Evolutionary conservation across 2,113 vertebrate genomes (phyloP).

Genomic region (Phaetusa simplex): DNA sequence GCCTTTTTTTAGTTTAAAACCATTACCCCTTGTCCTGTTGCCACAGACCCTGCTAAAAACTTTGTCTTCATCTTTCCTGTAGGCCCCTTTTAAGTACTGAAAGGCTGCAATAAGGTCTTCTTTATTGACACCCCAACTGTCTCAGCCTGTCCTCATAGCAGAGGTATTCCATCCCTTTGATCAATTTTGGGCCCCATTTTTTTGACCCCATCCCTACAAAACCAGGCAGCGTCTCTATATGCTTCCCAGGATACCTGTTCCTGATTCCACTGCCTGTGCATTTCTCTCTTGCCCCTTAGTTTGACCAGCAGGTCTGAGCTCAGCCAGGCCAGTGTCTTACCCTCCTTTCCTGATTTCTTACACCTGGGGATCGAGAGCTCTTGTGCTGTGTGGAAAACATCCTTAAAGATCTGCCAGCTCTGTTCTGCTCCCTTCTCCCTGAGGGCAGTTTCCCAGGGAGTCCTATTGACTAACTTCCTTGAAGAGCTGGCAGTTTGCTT

Average conservation of each 20-base stretch:
- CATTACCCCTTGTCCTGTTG: neutral
- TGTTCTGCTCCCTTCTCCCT: neutral
- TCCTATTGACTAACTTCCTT: neutral
- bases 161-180: too few relatives aligned
- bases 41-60: neutral
- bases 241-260: neutral
- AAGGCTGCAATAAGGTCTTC: too few relatives aligned
- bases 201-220: too few relatives aligned
- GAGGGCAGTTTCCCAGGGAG: neutral
- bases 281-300: neutral
- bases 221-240: neutral
- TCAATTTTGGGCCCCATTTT: too few relatives aligned
- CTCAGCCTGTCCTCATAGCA: too few relatives aligned
- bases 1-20: neutral
- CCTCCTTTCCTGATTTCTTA: neutral
- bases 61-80: neutral
- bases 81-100: too few relatives aligned
- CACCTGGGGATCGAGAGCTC: neutral
- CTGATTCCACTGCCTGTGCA: neutral
- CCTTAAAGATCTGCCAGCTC: neutral
- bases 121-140: too few relatives aligned
- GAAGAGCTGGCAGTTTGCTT: neutral
- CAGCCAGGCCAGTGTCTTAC: neutral
- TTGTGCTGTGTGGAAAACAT: neutral
- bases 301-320: neutral